These are phyloP conservation scores for Zaprionus obscuricornis DNA, from an alignment of 2,888 invertebrate species.

Conservation along the genomic window DNA sequence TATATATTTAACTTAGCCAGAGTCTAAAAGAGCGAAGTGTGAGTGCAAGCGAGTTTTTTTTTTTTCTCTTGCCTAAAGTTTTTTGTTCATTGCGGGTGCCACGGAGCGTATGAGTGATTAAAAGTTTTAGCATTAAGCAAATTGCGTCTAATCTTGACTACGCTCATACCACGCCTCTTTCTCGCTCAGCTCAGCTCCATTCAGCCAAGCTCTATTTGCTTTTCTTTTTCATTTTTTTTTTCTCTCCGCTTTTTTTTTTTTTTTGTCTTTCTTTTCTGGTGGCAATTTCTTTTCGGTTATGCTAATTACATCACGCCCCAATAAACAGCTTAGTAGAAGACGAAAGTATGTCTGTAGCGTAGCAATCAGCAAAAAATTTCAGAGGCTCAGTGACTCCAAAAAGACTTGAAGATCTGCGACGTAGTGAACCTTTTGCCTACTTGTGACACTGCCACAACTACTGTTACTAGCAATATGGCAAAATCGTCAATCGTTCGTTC, in stretches of 20 bases:
- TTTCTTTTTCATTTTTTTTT: neutral
- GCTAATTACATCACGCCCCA: slow-evolving; percentile 73
- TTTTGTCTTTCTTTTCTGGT: slow-evolving; percentile 1
- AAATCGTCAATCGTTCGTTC: slow-evolving; percentile 27
- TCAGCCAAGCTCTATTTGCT: neutral
- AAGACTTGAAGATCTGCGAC: too few species aligned
- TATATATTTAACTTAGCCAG: slow-evolving; percentile 33
- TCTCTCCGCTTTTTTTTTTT: neutral
- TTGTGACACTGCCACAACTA: slow-evolving; percentile 9
- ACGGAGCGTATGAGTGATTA: slow-evolving; percentile 74
- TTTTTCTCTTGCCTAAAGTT: slow-evolving; percentile 19
- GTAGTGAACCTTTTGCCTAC: slow-evolving; percentile 21
- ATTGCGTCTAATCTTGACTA: slow-evolving; percentile 57
- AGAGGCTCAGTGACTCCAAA: too few species aligned
- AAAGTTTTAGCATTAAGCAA: slow-evolving; percentile 72
- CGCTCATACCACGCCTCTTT: neutral
- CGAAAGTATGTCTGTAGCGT: slow-evolving; percentile 38
- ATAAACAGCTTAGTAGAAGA: slow-evolving; percentile 55
- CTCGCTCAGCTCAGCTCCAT: too few species aligned
- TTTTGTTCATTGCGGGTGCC: slow-evolving; percentile 39
- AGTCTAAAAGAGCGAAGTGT: neutral
- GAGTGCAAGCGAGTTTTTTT: neutral
- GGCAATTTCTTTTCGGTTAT: slow-evolving; percentile 46
- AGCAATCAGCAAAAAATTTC: slow-evolving; percentile 34
- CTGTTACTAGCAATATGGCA: too few species aligned